These are phyloP conservation scores for Catharus minimus DNA, from an alignment of 2,113 vertebrate species.

Conservation along the genomic window DNA sequence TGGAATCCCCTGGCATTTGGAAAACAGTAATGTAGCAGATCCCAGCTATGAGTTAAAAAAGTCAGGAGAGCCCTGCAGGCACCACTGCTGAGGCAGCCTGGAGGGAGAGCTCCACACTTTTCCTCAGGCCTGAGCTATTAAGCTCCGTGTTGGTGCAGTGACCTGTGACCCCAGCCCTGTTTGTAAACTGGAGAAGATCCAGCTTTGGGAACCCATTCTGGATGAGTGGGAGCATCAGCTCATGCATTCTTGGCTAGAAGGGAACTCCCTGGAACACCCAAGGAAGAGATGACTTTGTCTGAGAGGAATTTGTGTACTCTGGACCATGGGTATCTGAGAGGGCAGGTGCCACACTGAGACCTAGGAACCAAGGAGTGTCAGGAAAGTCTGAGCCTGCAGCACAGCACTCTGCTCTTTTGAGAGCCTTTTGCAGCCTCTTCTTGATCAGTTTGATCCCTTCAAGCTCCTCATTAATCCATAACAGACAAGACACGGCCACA, in stretches of 20 bases:
- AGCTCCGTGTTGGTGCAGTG: not conserved
- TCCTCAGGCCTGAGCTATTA: not conserved
- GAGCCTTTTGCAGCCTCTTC: not conserved
- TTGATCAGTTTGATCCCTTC: constrained; percentile 36
- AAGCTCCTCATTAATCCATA: constrained; percentile 59
- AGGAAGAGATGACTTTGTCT: not conserved
- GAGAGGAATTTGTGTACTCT: not conserved
- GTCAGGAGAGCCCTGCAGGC: not conserved
- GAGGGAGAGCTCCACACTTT: not conserved
- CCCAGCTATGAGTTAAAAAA: not conserved
- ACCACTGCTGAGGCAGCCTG: not conserved
- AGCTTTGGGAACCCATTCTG: not conserved
- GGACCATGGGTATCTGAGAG: not conserved
- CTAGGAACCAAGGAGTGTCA: not conserved
- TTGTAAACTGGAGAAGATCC: not conserved
- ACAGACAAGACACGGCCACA: constrained; percentile 51
- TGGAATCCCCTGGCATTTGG: not conserved
- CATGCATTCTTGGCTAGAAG: not conserved
- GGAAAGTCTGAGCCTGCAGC: not conserved
- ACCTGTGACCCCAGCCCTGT: not conserved
- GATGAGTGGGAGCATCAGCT: not conserved
- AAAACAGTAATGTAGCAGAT: not conserved
- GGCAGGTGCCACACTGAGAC: not conserved
- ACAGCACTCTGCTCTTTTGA: not conserved
- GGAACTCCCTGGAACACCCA: not conserved